A percentile compares a stretch with the other conserved stretches of the same genome.
Conservation (phyloP, 1,140 invertebrate genomes). For the Ceratosolen fusciceps region DNA sequence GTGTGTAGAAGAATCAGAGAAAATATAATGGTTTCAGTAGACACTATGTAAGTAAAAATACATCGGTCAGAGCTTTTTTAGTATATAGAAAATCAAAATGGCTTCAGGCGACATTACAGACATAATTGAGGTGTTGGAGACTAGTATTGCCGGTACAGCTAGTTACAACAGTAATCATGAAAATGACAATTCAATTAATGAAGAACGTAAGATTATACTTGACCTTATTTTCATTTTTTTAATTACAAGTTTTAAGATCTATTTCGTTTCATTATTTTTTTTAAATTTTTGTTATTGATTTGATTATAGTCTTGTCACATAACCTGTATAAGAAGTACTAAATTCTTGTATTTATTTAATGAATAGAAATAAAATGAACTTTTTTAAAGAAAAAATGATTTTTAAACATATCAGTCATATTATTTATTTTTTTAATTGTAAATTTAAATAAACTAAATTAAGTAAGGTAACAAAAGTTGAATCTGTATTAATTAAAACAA, state of each 20-base stretch:
- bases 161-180: constrained; percentile 57
- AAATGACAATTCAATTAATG: constrained; percentile 65
- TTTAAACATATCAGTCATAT: too few relatives aligned
- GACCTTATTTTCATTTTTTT: background rate
- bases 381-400: too few relatives aligned
- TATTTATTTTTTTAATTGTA: too few relatives aligned
- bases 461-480: too few relatives aligned
- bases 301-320: too few relatives aligned
- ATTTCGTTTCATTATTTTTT: background rate
- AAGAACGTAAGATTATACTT: constrained; percentile 65
- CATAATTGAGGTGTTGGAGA: constrained; percentile 76
- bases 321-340: too few relatives aligned
- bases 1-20: background rate
- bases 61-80: background rate
- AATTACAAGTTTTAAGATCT: background rate
- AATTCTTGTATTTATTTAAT: too few relatives aligned
- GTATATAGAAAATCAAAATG: constrained; percentile 73
- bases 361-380: too few relatives aligned
- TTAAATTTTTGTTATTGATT: background rate
- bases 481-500: background rate
- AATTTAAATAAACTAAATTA: too few relatives aligned
- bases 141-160: constrained; percentile 61
- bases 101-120: constrained; percentile 79
- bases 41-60: background rate
- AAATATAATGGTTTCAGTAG: background rate